Evolutionary conservation across 2,113 vertebrate genomes (phyloP), one percentile per base, ranked within the genome.

Genomic region (Chauna torquata): DNA sequence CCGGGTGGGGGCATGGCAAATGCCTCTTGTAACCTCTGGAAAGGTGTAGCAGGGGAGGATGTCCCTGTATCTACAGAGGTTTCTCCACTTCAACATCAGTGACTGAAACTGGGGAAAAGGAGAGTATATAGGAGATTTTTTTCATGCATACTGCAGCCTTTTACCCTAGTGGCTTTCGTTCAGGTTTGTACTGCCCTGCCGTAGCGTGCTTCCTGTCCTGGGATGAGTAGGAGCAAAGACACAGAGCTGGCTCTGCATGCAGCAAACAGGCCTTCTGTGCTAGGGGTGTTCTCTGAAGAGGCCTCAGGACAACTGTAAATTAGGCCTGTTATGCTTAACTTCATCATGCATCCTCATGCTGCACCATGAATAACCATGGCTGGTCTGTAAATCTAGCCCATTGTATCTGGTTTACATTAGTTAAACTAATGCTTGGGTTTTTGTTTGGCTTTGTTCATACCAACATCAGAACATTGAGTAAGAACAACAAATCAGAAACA

Each of bases 321-420:
- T 32, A 1, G 28, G 15, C 42, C 22, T 69, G 0, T 92, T 95
- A 50, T 47, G 54, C 45, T 72, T 40, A 74, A 14, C 30, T 70
- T 85, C 16, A 0, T 91, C 52, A 9, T 82, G 69, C 45, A 82
- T 94, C 75, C 84, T 95, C 70, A 44, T 91, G 77, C 70, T 88
- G 23, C 77, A 70, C 57, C 91, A 68, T 54, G 84, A 84, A 42
- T 66, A 82, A 91, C 66, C 74, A 70, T 92, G 78, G 78, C 87
- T 89, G 40, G 54, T 85, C 78, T 90, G 78, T 79, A 92, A 72
- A 87, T 94, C 66, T 82, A 57, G 24, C 74, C 86, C 66, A 34
- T 57, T 92, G 91, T 95, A n/a, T 97, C 94, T 97, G 95, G 90
- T 88, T 97, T 96, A 69, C 76, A 97, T 97, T 98, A 94, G 83